Evolutionary conservation across 2,797 vertebrate genomes (phyloP).

Genomic region (Takifugu ocellatus): DNA sequence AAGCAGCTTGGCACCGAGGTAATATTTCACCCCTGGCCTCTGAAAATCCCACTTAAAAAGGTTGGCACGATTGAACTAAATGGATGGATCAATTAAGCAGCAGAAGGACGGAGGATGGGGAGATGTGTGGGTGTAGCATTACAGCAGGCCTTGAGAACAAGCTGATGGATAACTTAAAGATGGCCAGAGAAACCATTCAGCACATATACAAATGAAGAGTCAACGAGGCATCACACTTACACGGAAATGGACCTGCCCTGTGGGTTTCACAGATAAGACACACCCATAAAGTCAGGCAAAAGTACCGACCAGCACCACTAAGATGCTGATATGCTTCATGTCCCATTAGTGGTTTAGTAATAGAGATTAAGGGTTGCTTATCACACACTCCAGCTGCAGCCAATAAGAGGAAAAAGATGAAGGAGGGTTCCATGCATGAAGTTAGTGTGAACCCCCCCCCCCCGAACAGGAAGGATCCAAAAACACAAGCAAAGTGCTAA

Average conservation of each 20-base stretch:
- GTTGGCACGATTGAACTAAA: constrained; percentile 26
- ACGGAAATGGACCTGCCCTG: not conserved
- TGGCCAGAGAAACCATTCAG: constrained; percentile 21
- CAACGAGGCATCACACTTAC: constrained; percentile 19
- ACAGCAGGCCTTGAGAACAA: constrained; percentile 9
- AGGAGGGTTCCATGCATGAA: constrained; percentile 1
- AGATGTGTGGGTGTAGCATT: constrained; percentile 10
- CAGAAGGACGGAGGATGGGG: constrained; percentile 8
- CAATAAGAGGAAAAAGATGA: not conserved
- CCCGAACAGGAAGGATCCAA: not conserved
- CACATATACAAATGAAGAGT: constrained; percentile 16
- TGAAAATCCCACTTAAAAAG: constrained; percentile 46
- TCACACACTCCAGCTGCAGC: constrained; percentile 2
- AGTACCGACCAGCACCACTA: not conserved
- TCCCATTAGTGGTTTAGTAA: not conserved
- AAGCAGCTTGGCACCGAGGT: constrained; percentile 39
- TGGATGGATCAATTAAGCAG: constrained; percentile 46
- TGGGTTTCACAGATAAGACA: not conserved
- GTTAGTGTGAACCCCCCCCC: constrained; percentile 9
- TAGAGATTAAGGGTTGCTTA: constrained; percentile 1
- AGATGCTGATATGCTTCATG: not conserved
- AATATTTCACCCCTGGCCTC: constrained; percentile 47
- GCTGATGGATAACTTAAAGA: constrained; percentile 32
- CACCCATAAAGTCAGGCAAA: not conserved
- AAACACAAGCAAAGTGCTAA: not conserved